Evolutionary conservation across 2,797 vertebrate species (phyloP), one percentile per base, ranked within the genome.

Genomic region (Hypotaenidia philippensis): DNA sequence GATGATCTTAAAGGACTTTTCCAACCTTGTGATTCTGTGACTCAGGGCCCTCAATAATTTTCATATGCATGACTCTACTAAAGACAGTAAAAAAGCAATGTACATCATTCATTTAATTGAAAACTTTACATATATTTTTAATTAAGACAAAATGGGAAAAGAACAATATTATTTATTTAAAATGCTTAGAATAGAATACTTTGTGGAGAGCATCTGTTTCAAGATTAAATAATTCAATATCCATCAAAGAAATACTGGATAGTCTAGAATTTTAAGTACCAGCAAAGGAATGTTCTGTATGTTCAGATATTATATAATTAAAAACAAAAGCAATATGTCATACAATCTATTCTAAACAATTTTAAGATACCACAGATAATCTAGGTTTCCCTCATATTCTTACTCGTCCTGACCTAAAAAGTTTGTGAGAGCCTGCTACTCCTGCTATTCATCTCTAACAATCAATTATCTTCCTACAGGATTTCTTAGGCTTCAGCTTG

Each of bases 211-310:
- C 50, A 75, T 78, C 57, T 86, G 57, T 81, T 95, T 88, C 65
- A 83, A 9, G 17, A 80, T 45, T 93, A 77, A 96, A 91, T 92
- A 92, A 80, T 95, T 89, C 27, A 89, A 66, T 49, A 85, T 53
- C 23, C 21, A 26, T 61, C 31, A 85, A 47, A 65, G 25, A 94
- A 82, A 91, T 79, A 76, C 13, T 84, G 10, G 59, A 34, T 20
- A 57, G 5, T 56, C 40, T 74, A 74, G 49, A 60, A 87, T 80
- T 80, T 70, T 49, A 81, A 75, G 52, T 12, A 77, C 13, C 68
- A 63, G 49, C 5, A 87, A 44, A 77, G 8, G 19, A 85, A 68
- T 45, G 40, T 29, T 87, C 31, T 40, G 4, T 26, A 34, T 45
- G 10, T 45, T 87, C 44, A 56, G 9, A 77, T 70, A 81, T 38